Conservation (phyloP, 2,113 vertebrate genomes). For the Psephotus haematonotus region DNA sequence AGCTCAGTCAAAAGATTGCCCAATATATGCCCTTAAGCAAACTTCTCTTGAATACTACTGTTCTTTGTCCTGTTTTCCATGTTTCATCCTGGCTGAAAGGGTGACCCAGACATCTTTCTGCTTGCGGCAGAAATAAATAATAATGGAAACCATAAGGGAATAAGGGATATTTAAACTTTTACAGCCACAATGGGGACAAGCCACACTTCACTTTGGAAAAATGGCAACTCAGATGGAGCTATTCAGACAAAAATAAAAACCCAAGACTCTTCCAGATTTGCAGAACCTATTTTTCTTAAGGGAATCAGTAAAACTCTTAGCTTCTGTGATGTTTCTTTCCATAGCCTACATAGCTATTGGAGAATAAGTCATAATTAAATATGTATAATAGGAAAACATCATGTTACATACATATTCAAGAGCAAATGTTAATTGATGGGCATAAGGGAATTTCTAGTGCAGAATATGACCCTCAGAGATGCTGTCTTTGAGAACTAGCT, state of each 20-base stretch:
- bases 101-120: constrained; percentile 39
- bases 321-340: constrained; percentile 28
- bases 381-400: constrained; percentile 69
- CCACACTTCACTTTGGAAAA: constrained; percentile 22
- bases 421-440: constrained; percentile 70
- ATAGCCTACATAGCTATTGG: constrained; percentile 6
- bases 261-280: background rate
- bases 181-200: background rate
- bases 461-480: constrained; percentile 69
- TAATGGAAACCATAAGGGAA: constrained; percentile 25
- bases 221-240: background rate
- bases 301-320: background rate
- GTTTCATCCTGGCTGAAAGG: constrained; percentile 5
- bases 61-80: background rate
- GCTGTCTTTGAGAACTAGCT: constrained; percentile 64
- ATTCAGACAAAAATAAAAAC: constrained; percentile 32
- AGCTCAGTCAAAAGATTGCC: constrained; percentile 21
- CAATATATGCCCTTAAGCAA: background rate
- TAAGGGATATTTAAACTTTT: constrained; percentile 34
- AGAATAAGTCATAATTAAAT: constrained; percentile 60
- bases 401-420: constrained; percentile 69
- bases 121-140: constrained; percentile 33
- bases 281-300: constrained; percentile 40
- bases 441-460: constrained; percentile 66
- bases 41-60: constrained; percentile 7